Evolutionary conservation across 2,113 vertebrate species (phyloP).

Genomic region (Halcyon senegalensis): DNA sequence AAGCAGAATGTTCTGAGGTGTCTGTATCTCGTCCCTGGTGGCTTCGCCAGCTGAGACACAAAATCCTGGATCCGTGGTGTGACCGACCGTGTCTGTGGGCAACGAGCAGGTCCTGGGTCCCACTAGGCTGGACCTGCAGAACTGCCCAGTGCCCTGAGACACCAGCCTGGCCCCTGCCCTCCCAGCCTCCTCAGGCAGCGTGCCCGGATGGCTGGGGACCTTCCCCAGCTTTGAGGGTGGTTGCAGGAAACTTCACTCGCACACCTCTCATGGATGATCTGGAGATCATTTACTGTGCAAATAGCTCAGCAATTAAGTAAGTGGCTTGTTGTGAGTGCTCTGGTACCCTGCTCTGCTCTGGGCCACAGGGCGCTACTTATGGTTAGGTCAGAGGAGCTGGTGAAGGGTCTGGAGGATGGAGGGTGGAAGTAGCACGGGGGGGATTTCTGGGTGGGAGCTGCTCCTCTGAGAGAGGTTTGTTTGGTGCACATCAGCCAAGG

Average conservation of each 20-base stretch:
- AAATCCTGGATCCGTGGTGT: fast-evolving
- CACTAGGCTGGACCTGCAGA: background rate
- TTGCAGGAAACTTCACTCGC: fast-evolving
- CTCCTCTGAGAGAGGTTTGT: background rate
- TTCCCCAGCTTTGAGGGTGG: background rate
- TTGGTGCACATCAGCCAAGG: fast-evolving
- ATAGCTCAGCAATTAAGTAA: background rate
- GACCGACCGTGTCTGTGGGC: fast-evolving
- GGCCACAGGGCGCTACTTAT: background rate
- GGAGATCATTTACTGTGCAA: fast-evolving
- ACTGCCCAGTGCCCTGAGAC: background rate
- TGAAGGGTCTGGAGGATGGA: no score
- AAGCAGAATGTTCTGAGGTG: fast-evolving
- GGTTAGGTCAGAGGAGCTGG: no score
- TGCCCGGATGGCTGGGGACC: fast-evolving
- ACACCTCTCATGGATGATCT: fast-evolving
- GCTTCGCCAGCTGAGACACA: fast-evolving
- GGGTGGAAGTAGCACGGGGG: fast-evolving
- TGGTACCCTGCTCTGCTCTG: no score
- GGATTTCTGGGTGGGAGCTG: background rate
- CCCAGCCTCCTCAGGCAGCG: background rate
- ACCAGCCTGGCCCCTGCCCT: background rate
- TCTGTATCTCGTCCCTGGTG: no score
- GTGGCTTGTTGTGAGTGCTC: no score
- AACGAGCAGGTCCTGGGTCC: fast-evolving